Conservation (phyloP, 2,888 invertebrate genomes). For the Acrobasis suavella region DNA sequence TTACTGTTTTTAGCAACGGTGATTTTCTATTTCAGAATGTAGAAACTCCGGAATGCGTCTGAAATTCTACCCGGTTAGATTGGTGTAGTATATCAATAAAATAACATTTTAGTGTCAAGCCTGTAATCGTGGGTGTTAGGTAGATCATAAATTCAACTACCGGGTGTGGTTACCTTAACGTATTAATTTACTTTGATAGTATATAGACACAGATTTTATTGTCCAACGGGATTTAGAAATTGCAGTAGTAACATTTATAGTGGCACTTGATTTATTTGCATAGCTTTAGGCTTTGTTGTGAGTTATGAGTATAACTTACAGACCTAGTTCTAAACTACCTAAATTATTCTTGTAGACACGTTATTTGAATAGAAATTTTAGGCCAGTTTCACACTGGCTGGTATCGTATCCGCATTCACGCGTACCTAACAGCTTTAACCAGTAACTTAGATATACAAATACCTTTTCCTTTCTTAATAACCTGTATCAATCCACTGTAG, state of each 20-base stretch:
- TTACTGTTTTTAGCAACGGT: no score
- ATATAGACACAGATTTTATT: constrained; percentile 1
- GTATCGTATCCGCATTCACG: neutral
- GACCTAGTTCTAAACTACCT: neutral
- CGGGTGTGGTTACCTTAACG: neutral
- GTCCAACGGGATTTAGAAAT: constrained; percentile 11
- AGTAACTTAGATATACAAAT: no score
- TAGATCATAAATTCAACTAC: constrained; percentile 1
- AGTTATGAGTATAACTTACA: neutral
- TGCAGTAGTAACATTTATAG: constrained; percentile 10
- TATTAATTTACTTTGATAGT: constrained; percentile 4
- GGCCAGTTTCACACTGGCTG: neutral
- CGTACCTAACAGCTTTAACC: neutral
- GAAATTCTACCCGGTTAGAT: no score
- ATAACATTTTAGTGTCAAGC: neutral
- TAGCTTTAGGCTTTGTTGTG: constrained; percentile 1
- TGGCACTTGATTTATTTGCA: constrained; percentile 1
- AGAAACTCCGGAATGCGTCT: no score
- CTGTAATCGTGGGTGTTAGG: neutral
- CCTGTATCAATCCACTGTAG: no score
- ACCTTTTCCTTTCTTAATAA: no score
- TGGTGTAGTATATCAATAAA: neutral
- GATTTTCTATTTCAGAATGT: no score
- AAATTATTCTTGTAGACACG: neutral
- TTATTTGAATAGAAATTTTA: neutral